Evolutionary conservation across 2,113 vertebrate genomes (phyloP).

Genomic region (Cyprinodon brontotheroides): DNA sequence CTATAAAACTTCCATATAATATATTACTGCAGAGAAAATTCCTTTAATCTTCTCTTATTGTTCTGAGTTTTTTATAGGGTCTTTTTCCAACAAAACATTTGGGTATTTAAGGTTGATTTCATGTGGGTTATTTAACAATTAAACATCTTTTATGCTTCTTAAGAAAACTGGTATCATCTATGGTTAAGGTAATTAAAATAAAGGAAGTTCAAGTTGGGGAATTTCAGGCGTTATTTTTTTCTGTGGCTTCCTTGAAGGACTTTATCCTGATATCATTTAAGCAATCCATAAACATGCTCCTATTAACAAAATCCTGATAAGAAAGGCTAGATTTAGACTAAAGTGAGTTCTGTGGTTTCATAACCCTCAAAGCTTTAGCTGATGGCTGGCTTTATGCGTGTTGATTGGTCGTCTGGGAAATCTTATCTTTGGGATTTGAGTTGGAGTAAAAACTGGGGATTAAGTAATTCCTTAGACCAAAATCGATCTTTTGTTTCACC

Average conservation of each 20-base stretch:
- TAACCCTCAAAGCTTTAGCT: not conserved
- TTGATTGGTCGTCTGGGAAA: too few relatives aligned
- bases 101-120: too few relatives aligned
- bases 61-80: not conserved
- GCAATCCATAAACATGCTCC: constrained; percentile 4
- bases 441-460: not conserved
- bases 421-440: not conserved
- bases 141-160: not conserved
- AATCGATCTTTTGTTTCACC: not conserved
- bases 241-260: not conserved
- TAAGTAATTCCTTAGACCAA: not conserved
- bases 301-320: not conserved
- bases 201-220: not conserved
- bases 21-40: too few relatives aligned
- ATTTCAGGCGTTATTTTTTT: not conserved
- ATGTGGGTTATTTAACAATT: too few relatives aligned
- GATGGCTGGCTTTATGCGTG: not conserved
- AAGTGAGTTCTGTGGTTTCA: not conserved
- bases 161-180: not conserved
- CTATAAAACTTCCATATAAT: too few relatives aligned
- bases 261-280: not conserved
- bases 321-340: not conserved
- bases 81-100: not conserved
- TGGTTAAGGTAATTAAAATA: not conserved
- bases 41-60: not conserved